Evolutionary conservation across 1,140 invertebrate genomes (phyloP).

Genomic region (Drosophila carrolli): DNA sequence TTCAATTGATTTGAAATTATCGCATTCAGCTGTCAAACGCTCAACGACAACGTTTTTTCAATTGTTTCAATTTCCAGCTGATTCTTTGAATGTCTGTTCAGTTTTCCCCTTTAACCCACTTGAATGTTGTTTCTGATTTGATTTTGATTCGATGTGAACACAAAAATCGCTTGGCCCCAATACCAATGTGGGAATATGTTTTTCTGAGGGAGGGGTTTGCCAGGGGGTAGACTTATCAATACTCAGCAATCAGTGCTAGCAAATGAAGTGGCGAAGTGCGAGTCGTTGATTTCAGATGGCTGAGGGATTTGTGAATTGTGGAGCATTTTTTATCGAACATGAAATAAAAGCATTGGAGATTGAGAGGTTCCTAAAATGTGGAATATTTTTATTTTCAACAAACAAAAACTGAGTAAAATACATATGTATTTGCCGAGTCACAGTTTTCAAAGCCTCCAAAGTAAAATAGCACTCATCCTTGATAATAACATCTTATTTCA

Average conservation of each 20-base stretch:
- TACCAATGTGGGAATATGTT: conserved; percentile 12
- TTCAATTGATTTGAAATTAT: conserved; percentile 83
- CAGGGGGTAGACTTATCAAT: conserved; percentile 20
- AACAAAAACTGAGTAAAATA: too few species aligned
- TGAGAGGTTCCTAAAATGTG: background rate
- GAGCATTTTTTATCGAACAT: background rate
- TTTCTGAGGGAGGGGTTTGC: background rate
- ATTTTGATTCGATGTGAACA: conserved; percentile 52
- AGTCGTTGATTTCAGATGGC: background rate
- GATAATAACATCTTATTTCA: too few species aligned
- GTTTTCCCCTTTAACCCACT: conserved; percentile 23
- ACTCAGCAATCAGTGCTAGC: conserved; percentile 26
- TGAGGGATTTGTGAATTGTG: background rate
- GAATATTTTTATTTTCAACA: too few species aligned
- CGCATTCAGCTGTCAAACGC: conserved; percentile 74
- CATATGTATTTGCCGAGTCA: too few species aligned
- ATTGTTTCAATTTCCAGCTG: conserved; percentile 59
- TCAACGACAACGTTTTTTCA: conserved; percentile 52
- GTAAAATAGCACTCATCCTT: too few species aligned
- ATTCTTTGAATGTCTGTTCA: conserved; percentile 16
- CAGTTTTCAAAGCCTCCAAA: too few species aligned
- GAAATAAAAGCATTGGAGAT: background rate
- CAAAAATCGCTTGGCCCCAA: conserved; percentile 37
- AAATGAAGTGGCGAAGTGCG: conserved; percentile 34
- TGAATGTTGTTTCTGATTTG: conserved; percentile 35